Evolutionary conservation across 2,113 vertebrate species (phyloP), one percentile per base, ranked within the genome.

Genomic region (Crocuta crocuta): DNA sequence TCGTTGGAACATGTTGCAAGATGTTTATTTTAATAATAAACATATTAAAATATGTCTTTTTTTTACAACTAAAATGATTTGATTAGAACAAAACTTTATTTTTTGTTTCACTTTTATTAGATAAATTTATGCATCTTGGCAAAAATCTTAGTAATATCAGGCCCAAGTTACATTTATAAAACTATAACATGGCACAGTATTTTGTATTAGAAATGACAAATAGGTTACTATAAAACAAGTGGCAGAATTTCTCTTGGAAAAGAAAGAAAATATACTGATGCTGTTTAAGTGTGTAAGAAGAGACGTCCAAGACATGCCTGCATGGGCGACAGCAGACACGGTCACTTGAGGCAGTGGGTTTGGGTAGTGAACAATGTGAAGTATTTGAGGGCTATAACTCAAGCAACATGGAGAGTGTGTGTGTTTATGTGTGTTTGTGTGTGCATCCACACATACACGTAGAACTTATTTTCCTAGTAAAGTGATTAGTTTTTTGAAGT

Each of bases 51-150:
- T 39, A 39, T 39, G 39, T 39, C 39, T 39, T 81, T 53, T 79
- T 78, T 86, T 91, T 45, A 93, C 23, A 90, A 79, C 7, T 10
- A 45, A 90, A 94, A 91, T 95, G 3, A 82, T 68, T 93, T 79
- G 68, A 76, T 85, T 80, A 94, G 15, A 58, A 81, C 16, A 76
- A 86, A 7, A 39, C 16, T n/a, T 97, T 86, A 91, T 65, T 83
- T 50, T 78, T 85, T 63, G 16, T 89, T 89, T 91, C 70, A 13
- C 7, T 85, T 89, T 89, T 66, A 86, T 87, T 82, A 39, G 35
- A 50, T 53, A 88, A 53, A 80, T 28, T 19, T 39, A 71, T 17
- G 17, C 15, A 78, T 80, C 16, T 88, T 50, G 71, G 31, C n/a
- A 94, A 83, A 94, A 88, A 55, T 19, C 4, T 63, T 48, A 65